Evolutionary conservation across 2,888 invertebrate species (phyloP), one percentile per base, ranked within the genome.

Genomic region (Napeogenes sylphis): DNA sequence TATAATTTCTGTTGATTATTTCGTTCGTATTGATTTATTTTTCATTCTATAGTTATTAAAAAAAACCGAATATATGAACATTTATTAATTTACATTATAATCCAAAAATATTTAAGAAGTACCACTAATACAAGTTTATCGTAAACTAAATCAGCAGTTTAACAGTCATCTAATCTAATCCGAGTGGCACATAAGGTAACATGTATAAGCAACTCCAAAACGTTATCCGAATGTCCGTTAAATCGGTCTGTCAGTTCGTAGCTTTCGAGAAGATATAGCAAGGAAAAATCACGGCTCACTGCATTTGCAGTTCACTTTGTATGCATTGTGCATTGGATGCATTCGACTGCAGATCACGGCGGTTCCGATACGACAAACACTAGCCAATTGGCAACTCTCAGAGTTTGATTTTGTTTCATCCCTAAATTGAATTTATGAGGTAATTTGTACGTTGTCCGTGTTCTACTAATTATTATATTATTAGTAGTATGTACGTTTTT

Each of bases 291-390:
- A 79, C 80, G 75, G 80, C 72, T 78, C 77, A 78, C 71, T 79
- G 78, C 77, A 77, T 80, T 76, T 73, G 65, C 68, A 74, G 76
- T 76, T 75, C 80, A 81, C 79, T 84, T 82, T 79, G 81, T 85
- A 86, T 85, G 85, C 84, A 85, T 83, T 83, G 82, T 83, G 83
- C 82, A 83, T 79, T 70, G 71, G 73, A 70, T 75, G 77, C 79
- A 82, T 83, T 80, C 75, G 78, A 73, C 77, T 83, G 78, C 85
- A 74, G 79, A 80, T 80, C 84, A 82, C 82, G 83, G 64, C 73
- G 69, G 73, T 75, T 77, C 77, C 80, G 79, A 82, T 80, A 81
- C 82, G 83, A 82, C 85, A 86, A 86, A 85, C 84, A 83, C 77
- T 77, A 63, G 66, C 75, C 82, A 80, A 84, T 85, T 85, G 82